Conservation (phyloP, 2,888 invertebrate genomes). For the Limnephilus marmoratus region DNA sequence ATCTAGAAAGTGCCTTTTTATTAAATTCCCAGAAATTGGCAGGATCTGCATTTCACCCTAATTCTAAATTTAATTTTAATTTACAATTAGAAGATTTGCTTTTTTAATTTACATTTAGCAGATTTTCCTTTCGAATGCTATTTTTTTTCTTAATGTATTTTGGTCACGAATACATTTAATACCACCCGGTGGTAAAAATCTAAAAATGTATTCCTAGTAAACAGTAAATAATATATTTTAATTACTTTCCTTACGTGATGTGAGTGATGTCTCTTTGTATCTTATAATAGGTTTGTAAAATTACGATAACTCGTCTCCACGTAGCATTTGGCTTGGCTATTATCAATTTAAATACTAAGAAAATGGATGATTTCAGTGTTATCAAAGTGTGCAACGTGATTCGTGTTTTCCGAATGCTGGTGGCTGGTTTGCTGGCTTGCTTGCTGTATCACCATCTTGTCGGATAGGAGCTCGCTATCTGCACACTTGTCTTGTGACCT, state of each 20-base stretch:
- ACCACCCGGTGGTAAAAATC: no score
- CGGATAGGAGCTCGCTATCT: slow-evolving; percentile 31
- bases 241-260: not conserved
- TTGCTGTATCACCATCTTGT: not conserved
- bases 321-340: not conserved
- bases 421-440: not conserved
- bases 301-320: not conserved
- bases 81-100: not conserved
- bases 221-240: no score
- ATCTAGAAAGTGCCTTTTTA: no score
- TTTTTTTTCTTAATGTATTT: not conserved
- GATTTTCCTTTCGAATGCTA: not conserved
- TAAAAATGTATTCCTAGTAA: no score
- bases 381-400: not conserved
- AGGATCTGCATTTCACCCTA: no score
- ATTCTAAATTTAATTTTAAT: not conserved
- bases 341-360: not conserved
- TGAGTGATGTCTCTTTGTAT: not conserved
- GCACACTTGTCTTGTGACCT: slow-evolving; percentile 55
- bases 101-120: not conserved
- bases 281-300: not conserved
- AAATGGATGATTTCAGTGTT: not conserved
- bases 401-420: not conserved
- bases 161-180: no score
- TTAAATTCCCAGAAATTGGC: no score